Evolutionary conservation across 2,888 invertebrate species (phyloP), one percentile per base, ranked within the genome.

Genomic region (Lycocerus yunnanus): DNA sequence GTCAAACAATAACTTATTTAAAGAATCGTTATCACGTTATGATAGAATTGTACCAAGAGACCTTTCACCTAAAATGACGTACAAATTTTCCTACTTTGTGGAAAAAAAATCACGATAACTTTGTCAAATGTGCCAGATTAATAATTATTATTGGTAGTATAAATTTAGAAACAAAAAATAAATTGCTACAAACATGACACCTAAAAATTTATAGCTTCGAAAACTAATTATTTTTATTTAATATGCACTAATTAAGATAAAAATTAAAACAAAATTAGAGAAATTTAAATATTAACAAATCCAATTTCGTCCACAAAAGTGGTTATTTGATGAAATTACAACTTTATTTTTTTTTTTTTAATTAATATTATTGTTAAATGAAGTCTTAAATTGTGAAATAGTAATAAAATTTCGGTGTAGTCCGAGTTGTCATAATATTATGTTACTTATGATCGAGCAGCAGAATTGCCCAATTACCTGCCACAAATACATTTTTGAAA

Each of bases 31-130:
- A 16, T 15, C n/a, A 27, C 60, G 16, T 69, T 61, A 69, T 69
- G 60, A 27, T 13, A 13, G 16, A 69, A 60, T 61, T 24, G 15
- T 69, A 61, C 60, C 24, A 69, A 24, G 15, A 61, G 69, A 69
- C 69, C 69, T 69, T 69, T 69, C 60, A 69, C 69, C 69, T 61
- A 21, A 61, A 27, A 27, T 69, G 69, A 69, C 69, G 69, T 60
- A 69, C 15, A 21, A 18, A 18, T 63, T 13, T 20, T 63, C 15
- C 61, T 63, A 63, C n/a, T 43, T 43, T n/a, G n/a, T n/a, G 1
- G 1, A 6, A 13, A 63, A 43, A 43, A 63, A 63, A 63, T 63
- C n/a, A 15, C 20, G 18, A 63, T 63, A 63, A n/a, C n/a, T 63
- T 63, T 63, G 20, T 20, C n/a, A 63, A 63, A n/a, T 16, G 61